phyloP scores from a whole-genome alignment of 2,113 vertebrate species.

The Varanus salvator region DNA sequence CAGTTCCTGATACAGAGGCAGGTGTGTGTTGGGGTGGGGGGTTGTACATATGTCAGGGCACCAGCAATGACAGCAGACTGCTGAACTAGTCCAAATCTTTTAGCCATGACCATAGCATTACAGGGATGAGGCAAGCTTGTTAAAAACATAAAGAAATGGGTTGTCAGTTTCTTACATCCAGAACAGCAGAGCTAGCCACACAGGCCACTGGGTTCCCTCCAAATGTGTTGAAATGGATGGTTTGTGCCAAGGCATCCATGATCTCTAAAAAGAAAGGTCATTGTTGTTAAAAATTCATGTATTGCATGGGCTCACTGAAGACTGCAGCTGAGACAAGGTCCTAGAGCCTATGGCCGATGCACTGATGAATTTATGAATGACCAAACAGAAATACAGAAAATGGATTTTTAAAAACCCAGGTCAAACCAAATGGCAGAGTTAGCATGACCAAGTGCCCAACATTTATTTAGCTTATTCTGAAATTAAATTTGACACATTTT shows the following conservation, averaged over 20 bases:
- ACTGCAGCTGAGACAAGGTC: too few species aligned
- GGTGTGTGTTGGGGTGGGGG: not conserved
- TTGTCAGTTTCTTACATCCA: slow-evolving; percentile 81
- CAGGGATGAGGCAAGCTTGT: not conserved
- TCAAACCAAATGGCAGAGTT: too few species aligned
- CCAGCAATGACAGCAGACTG: not conserved
- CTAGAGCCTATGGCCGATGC: too few species aligned
- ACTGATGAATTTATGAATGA: too few species aligned
- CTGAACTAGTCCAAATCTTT: not conserved
- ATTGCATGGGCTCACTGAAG: not conserved
- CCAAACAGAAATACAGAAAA: too few species aligned
- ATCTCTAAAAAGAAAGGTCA: slow-evolving; percentile 81
- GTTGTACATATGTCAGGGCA: too few species aligned
- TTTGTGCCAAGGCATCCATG: slow-evolving; percentile 79
- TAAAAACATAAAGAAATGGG: not conserved
- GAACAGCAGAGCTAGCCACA: slow-evolving; percentile 84
- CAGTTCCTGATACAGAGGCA: not conserved
- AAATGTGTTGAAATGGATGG: slow-evolving; percentile 90
- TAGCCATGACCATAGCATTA: too few species aligned
- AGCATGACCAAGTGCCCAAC: too few species aligned
- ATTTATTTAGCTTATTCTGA: too few species aligned
- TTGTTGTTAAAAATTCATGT: not conserved
- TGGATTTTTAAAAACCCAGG: too few species aligned
- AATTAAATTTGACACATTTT: too few species aligned
- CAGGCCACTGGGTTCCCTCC: slow-evolving; percentile 91